These are phyloP conservation scores for Chunga burmeisteri DNA, from an alignment of 2,113 vertebrate genomes.

Conservation along the genomic window DNA sequence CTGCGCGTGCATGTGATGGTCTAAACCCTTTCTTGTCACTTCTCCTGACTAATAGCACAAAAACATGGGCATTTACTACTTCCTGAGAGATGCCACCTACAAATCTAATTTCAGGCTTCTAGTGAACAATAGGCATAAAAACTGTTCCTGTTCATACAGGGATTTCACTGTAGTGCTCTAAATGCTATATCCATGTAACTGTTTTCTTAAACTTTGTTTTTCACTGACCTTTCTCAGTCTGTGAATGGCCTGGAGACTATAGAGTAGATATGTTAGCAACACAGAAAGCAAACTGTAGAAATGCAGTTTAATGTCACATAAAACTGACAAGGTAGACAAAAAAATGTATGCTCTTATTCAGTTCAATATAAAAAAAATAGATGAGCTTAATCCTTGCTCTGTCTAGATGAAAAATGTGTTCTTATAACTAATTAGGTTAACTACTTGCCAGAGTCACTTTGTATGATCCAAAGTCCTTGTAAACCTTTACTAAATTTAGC, in stretches of 20 bases:
- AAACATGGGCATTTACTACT: background rate
- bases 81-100: background rate
- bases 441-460: background rate
- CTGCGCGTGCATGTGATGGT: background rate
- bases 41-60: background rate
- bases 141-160: background rate
- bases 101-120: background rate
- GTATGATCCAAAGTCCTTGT: background rate
- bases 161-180: background rate
- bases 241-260: background rate
- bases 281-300: background rate
- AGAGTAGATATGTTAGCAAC: background rate
- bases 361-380: background rate
- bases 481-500: constrained; percentile 1
- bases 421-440: constrained; percentile 6
- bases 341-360: background rate
- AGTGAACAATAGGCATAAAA: background rate
- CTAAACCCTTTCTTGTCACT: background rate
- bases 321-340: background rate
- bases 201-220: background rate
- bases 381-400: background rate
- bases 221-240: background rate
- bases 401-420: background rate
- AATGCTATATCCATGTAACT: background rate
- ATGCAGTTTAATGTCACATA: background rate